Conservation (phyloP, 2,113 vertebrate species). For the Galeopterus variegatus region DNA sequence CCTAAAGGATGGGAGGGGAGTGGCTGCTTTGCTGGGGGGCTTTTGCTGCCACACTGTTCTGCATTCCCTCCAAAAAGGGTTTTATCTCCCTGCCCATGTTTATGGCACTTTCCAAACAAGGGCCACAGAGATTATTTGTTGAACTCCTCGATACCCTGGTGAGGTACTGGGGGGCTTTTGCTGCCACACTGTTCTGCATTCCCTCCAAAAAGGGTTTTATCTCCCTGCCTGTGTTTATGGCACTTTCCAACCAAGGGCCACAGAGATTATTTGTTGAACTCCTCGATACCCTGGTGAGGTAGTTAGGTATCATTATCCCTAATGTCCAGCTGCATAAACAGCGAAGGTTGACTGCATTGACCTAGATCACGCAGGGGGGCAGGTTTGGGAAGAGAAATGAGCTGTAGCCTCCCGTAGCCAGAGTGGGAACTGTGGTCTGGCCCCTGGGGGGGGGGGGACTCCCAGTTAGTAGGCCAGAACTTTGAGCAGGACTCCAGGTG, state of each 20-base stretch:
- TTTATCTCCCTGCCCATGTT: not conserved
- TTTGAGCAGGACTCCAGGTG: not conserved
- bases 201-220: not conserved
- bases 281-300: not conserved
- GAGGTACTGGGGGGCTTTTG: not conserved
- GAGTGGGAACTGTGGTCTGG: not conserved
- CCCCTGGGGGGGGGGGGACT: not conserved
- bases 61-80: not conserved
- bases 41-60: not conserved
- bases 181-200: not conserved
- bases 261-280: constrained; percentile 46
- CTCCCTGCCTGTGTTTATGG: not conserved
- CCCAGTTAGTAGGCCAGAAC: not conserved
- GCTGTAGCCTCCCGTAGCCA: not conserved
- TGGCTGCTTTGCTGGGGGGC: not conserved
- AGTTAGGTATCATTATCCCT: not conserved
- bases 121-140: constrained; percentile 12
- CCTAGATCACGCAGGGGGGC: constrained; percentile 5
- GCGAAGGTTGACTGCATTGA: not conserved
- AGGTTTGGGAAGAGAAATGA: constrained; percentile 37
- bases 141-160: not conserved
- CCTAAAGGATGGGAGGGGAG: not conserved
- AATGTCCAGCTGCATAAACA: constrained; percentile 77
- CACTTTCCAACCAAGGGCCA: constrained; percentile 29
- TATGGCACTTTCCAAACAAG: constrained; percentile 34